Percentiles rank a stretch among this genome's conserved stretches.
Conservation (phyloP, 1,140 invertebrate species). For the Nymphalis io region DNA sequence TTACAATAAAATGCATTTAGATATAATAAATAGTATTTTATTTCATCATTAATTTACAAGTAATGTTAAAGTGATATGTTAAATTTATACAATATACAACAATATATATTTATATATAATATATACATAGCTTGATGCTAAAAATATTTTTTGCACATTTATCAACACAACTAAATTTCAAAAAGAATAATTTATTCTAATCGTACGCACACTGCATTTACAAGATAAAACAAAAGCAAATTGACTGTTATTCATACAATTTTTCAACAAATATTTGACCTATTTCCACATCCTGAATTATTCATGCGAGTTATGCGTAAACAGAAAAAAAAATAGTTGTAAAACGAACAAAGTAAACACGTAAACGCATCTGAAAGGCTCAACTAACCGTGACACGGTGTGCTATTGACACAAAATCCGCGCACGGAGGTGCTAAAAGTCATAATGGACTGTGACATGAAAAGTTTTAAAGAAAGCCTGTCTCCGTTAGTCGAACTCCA, state of each 20-base stretch:
- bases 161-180: not conserved
- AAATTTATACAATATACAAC: too few species aligned
- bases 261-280: slow-evolving; percentile 16
- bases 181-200: not conserved
- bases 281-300: slow-evolving; percentile 7
- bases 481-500: slow-evolving; percentile 53
- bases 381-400: slow-evolving; percentile 42
- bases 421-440: slow-evolving; percentile 62
- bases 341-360: not conserved
- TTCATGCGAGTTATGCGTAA: not conserved
- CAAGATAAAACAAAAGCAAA: too few species aligned
- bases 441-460: slow-evolving; percentile 58
- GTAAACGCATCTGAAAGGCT: not conserved
- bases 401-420: slow-evolving; percentile 56
- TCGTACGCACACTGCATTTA: too few species aligned
- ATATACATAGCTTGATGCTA: not conserved
- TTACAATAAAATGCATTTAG: slow-evolving; percentile 33
- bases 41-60: not conserved
- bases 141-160: too few species aligned
- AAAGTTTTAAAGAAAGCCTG: slow-evolving; percentile 51
- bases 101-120: not conserved
- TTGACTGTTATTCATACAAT: not conserved
- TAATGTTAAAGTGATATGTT: not conserved
- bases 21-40: slow-evolving; percentile 14
- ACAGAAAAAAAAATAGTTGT: not conserved